phyloP scores from a whole-genome alignment of 2,888 invertebrate species.

The Sipha maydis region DNA sequence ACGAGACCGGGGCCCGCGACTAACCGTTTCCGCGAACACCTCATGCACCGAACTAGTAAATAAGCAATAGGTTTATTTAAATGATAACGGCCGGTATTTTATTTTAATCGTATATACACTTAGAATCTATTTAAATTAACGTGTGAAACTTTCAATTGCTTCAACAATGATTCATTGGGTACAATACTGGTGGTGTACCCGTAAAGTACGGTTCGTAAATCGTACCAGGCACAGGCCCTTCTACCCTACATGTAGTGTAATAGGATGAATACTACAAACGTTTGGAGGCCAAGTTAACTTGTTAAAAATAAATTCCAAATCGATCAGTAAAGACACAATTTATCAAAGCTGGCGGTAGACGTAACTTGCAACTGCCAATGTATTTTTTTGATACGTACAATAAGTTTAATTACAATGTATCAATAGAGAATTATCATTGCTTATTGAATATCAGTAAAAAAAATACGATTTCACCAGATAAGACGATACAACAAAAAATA shows the following conservation, averaged over 20 bases:
- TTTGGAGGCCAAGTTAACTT: conserved; percentile 25
- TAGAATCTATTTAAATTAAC: conserved; percentile 51
- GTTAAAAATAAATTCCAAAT: conserved; percentile 52
- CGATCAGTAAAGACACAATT: conserved; percentile 41
- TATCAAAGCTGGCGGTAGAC: neutral
- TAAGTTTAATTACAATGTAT: neutral
- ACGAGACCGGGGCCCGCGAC: neutral
- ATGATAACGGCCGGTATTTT: neutral
- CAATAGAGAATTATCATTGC: neutral
- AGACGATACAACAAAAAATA: neutral
- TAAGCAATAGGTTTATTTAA: neutral
- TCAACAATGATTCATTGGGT: neutral
- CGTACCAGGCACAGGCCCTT: conserved; percentile 52
- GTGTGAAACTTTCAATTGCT: conserved; percentile 53
- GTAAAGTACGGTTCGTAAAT: conserved; percentile 36
- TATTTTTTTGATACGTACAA: neutral
- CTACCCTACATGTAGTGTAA: neutral
- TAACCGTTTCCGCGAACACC: neutral
- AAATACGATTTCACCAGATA: conserved; percentile 10
- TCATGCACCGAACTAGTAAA: neutral
- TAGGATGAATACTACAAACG: conserved; percentile 30
- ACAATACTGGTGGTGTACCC: conserved; percentile 22
- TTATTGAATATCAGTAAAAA: too few species aligned
- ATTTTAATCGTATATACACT: neutral
- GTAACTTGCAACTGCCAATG: neutral